Percentiles rank a stretch among this genome's conserved stretches.
These are phyloP conservation scores for Pseudomyrmex pallidus DNA, from an alignment of 1,140 invertebrate genomes.

Conservation along the genomic window DNA sequence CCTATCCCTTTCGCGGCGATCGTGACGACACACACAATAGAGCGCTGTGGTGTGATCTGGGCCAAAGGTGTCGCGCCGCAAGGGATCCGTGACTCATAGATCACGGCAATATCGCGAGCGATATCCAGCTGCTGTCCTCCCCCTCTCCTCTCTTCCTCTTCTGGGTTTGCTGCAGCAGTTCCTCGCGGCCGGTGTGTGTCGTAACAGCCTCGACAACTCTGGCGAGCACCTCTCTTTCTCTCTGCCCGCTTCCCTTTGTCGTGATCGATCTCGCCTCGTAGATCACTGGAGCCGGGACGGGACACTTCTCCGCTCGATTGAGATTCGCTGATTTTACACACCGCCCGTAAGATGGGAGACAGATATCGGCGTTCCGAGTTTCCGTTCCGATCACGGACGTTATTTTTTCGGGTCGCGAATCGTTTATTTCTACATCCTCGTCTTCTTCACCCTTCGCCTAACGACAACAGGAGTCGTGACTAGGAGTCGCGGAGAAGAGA, in stretches of 20 bases:
- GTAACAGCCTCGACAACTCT: constrained; percentile 65
- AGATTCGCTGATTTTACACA: constrained; percentile 54
- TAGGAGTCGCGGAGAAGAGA: neutral
- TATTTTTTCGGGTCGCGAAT: constrained; percentile 2
- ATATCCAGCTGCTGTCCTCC: constrained; percentile 28
- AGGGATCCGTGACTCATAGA: constrained; percentile 75
- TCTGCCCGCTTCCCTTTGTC: neutral
- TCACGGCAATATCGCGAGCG: constrained; percentile 69
- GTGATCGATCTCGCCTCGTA: constrained; percentile 57
- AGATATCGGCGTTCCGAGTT: neutral
- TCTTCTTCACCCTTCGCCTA: neutral
- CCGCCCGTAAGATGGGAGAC: neutral
- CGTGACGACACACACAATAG: constrained; percentile 50
- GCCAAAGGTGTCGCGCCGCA: constrained; percentile 63
- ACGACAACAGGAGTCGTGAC: constrained; percentile 39
- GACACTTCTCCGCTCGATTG: constrained; percentile 45
- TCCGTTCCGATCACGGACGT: constrained; percentile 16
- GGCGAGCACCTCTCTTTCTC: neutral
- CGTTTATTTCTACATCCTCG: neutral
- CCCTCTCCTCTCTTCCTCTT: neutral
- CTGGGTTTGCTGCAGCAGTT: neutral
- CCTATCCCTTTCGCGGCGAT: constrained; percentile 6
- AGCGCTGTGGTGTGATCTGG: constrained; percentile 30
- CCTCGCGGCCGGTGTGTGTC: constrained; percentile 48
- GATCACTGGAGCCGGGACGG: constrained; percentile 56